Evolutionary conservation across 2,113 vertebrate species (phyloP).

Genomic region (Aldabrachelys gigantea): DNA sequence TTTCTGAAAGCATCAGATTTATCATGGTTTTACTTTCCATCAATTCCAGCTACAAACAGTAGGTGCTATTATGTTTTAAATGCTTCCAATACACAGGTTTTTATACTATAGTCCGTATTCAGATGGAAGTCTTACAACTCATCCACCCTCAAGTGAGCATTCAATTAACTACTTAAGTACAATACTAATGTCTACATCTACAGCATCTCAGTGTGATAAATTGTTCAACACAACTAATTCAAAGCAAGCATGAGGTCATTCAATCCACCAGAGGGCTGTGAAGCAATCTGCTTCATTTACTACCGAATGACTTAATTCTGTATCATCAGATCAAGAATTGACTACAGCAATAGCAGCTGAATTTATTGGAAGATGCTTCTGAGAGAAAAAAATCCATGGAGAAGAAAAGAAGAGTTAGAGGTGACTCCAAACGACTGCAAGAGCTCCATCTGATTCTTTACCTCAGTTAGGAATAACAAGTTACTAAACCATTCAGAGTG

Average conservation of each 20-base stretch:
- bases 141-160: background rate
- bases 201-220: background rate
- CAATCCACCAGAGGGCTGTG: background rate
- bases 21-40: background rate
- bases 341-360: background rate
- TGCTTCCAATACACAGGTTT: background rate
- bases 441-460: background rate
- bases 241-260: background rate
- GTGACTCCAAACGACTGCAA: background rate
- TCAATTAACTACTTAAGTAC: background rate
- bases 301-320: background rate
- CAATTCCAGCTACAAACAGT: background rate
- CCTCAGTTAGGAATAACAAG: background rate
- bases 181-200: background rate
- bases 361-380: slow-evolving; percentile 2
- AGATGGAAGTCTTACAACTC: background rate
- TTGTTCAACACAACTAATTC: background rate
- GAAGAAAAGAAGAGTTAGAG: accelerated
- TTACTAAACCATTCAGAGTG: background rate
- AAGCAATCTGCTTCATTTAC: slow-evolving; percentile 5
- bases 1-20: background rate
- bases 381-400: background rate
- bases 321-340: slow-evolving; percentile 35
- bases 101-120: accelerated
- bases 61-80: background rate